phyloP scores from a whole-genome alignment of 2,888 invertebrate species.

The Chloroclysta siterata region DNA sequence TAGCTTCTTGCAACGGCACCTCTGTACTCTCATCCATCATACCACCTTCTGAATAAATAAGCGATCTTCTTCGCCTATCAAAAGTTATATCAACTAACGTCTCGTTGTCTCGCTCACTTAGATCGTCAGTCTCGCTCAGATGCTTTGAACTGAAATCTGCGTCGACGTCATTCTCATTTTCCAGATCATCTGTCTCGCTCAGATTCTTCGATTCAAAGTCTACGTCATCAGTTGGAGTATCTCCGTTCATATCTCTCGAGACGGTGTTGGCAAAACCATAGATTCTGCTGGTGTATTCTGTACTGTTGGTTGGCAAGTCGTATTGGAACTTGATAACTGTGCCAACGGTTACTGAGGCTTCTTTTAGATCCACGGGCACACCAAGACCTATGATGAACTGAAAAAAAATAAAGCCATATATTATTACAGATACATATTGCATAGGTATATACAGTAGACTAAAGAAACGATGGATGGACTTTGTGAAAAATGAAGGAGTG shows the following conservation, averaged over 20 bases:
- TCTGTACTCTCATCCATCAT: constrained; percentile 56
- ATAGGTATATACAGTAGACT: too few species aligned
- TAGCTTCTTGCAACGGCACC: constrained; percentile 74
- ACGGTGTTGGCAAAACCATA: constrained; percentile 75
- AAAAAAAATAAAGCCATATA: constrained; percentile 45
- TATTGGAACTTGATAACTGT: constrained; percentile 89
- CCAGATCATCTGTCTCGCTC: constrained; percentile 38
- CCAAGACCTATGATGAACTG: constrained; percentile 89
- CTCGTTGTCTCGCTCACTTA: constrained; percentile 55
- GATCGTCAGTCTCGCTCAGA: constrained; percentile 43
- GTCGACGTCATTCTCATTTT: not conserved
- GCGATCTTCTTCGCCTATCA: constrained; percentile 65
- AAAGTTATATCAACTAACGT: constrained; percentile 76
- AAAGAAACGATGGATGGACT: too few species aligned
- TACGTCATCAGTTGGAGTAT: constrained; percentile 44
- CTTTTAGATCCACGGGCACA: constrained; percentile 86
- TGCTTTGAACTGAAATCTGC: constrained; percentile 44
- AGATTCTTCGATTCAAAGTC: constrained; percentile 39
- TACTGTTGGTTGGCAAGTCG: constrained; percentile 86
- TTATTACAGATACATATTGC: not conserved
- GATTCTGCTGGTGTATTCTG: constrained; percentile 83
- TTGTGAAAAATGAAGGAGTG: too few species aligned
- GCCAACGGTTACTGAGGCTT: constrained; percentile 86
- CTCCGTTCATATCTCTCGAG: constrained; percentile 71
- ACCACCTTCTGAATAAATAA: constrained; percentile 71